Conservation (phyloP, 2,113 vertebrate genomes). For the Ginglymostoma cirratum region DNA sequence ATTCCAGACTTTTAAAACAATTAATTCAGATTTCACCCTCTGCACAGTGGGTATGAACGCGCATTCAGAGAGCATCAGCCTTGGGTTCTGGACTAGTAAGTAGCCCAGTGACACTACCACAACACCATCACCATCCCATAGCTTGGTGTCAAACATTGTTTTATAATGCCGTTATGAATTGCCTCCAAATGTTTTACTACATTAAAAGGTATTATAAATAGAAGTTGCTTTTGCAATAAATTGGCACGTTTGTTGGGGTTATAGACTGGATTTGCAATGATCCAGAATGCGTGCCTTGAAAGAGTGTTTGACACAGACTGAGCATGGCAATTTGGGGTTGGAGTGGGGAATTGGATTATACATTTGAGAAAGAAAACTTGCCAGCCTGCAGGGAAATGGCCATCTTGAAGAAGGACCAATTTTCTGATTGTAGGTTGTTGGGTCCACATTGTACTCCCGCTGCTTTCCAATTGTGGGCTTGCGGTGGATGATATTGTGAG, state of each 20-base stretch:
- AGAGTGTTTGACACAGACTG: neutral
- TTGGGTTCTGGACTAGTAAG: no score
- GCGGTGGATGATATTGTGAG: neutral
- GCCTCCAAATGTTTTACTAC: no score
- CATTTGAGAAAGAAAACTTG: neutral
- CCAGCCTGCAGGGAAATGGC: neutral
- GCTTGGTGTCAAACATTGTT: no score
- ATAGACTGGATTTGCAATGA: neutral
- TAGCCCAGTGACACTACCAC: no score
- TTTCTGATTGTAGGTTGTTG: neutral
- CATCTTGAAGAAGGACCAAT: neutral
- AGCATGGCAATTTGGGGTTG: neutral
- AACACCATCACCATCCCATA: no score
- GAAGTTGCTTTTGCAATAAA: neutral
- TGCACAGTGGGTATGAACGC: no score
- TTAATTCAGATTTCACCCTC: no score
- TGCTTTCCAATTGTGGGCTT: neutral
- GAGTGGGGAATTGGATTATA: neutral
- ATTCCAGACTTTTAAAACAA: no score
- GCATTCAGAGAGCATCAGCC: no score
- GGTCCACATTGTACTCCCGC: neutral
- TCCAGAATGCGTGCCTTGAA: neutral
- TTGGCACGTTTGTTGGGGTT: neutral
- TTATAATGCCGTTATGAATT: no score
- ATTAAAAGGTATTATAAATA: neutral